These are phyloP conservation scores for Panurus biarmicus DNA, from an alignment of 2,113 vertebrate genomes.

Conservation along the genomic window DNA sequence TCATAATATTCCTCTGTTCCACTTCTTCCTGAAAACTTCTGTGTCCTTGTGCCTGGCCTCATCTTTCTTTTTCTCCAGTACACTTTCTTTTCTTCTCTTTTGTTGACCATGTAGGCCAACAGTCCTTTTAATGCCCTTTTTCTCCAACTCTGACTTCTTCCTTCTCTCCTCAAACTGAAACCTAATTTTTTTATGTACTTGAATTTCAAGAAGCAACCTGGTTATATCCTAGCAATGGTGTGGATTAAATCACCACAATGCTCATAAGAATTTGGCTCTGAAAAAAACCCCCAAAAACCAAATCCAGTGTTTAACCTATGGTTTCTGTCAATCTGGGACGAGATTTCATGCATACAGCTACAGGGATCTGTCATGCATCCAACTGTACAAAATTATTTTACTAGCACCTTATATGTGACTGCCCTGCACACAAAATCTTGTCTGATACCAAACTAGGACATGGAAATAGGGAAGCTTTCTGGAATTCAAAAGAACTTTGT, in stretches of 20 bases:
- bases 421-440: background rate
- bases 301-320: background rate
- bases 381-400: background rate
- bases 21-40: background rate
- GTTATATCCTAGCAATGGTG: background rate
- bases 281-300: rapidly evolving
- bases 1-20: background rate
- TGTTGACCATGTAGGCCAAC: background rate
- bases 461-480: background rate
- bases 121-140: background rate
- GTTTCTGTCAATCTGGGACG: background rate
- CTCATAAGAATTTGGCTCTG: background rate
- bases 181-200: background rate
- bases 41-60: background rate
- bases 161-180: background rate
- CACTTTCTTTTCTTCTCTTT: background rate
- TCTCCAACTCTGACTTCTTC: background rate
- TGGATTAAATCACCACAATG: background rate
- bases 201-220: background rate
- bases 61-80: background rate
- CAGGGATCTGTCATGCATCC: background rate
- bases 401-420: background rate
- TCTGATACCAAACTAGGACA: background rate
- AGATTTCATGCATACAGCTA: background rate
- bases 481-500: background rate